These are phyloP conservation scores for Apodemia zela DNA, from an alignment of 2,888 invertebrate species.

Conservation along the genomic window DNA sequence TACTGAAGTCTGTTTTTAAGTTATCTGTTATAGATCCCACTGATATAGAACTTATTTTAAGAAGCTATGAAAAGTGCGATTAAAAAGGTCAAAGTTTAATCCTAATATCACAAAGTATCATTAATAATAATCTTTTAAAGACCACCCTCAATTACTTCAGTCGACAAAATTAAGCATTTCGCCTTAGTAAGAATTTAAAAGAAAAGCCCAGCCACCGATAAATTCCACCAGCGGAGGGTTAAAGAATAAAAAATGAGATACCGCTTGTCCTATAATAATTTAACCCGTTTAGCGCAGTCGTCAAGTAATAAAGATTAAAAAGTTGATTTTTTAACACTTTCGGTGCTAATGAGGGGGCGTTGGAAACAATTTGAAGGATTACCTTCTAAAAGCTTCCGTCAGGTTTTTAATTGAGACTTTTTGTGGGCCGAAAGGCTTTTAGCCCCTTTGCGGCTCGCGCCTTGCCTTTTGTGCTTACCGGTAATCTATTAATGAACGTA, in stretches of 20 bases:
- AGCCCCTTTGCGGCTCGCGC: constrained; percentile 66
- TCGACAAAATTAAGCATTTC: constrained; percentile 58
- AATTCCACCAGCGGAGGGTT: constrained; percentile 66
- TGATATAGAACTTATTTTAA: too few relatives aligned
- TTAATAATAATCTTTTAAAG: constrained; percentile 42
- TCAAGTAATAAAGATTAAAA: constrained; percentile 80
- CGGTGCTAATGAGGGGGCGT: constrained; percentile 80
- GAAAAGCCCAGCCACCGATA: constrained; percentile 61
- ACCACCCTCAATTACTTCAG: constrained; percentile 59
- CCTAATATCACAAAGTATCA: constrained; percentile 20
- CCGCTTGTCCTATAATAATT: constrained; percentile 73
- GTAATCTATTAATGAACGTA: constrained; percentile 76
- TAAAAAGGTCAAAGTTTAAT: not conserved
- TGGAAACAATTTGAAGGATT: constrained; percentile 81
- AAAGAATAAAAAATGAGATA: constrained; percentile 69
- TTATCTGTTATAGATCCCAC: too few relatives aligned
- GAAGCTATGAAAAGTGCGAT: too few relatives aligned
- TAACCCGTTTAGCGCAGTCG: constrained; percentile 77
- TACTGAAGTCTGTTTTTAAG: too few relatives aligned
- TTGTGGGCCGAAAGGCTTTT: constrained; percentile 76
- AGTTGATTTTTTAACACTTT: constrained; percentile 81
- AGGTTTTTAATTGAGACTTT: constrained; percentile 80
- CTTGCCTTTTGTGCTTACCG: constrained; percentile 57
- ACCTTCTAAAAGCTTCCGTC: constrained; percentile 81
- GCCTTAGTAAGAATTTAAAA: constrained; percentile 50